A percentile compares a stretch with the other conserved stretches of the same genome.
These are phyloP conservation scores for Chelon labrosus DNA, from an alignment of 2,797 vertebrate genomes.

Conservation along the genomic window DNA sequence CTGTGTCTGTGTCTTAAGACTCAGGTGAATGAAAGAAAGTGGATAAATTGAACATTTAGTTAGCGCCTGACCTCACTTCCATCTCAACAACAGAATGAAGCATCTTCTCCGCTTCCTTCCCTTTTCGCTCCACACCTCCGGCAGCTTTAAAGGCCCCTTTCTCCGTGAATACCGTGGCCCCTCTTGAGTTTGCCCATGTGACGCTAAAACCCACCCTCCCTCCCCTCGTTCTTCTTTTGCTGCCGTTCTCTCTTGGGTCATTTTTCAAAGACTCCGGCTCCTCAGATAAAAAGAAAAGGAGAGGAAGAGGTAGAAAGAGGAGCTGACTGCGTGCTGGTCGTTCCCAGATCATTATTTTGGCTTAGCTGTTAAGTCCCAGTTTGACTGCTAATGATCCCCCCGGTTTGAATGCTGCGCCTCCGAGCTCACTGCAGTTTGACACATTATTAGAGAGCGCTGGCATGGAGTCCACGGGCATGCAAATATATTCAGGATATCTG, in stretches of 20 bases:
- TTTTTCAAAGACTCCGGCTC: conserved; percentile 63
- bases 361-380: conserved; percentile 53
- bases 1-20: conserved; percentile 6
- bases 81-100: background rate
- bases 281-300: conserved; percentile 41
- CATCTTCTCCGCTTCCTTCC: conserved; percentile 1
- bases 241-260: conserved; percentile 56
- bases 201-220: conserved; percentile 43
- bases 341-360: conserved; percentile 61
- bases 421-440: conserved; percentile 39
- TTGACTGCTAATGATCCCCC: conserved; percentile 69
- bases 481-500: conserved; percentile 28
- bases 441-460: conserved; percentile 36
- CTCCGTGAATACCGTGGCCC: conserved; percentile 42
- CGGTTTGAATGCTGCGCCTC: conserved; percentile 31
- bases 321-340: conserved; percentile 11
- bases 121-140: background rate
- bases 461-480: conserved; percentile 2
- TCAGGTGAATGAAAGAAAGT: conserved; percentile 10
- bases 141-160: conserved; percentile 65
- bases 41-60: conserved; percentile 31
- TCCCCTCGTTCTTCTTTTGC: conserved; percentile 33
- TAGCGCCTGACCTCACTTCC: conserved; percentile 20
- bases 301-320: conserved; percentile 30
- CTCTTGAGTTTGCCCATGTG: conserved; percentile 42